Evolutionary conservation across 2,797 vertebrate genomes (phyloP), one percentile per base, ranked within the genome.

Genomic region (Cyclura pinguis): DNA sequence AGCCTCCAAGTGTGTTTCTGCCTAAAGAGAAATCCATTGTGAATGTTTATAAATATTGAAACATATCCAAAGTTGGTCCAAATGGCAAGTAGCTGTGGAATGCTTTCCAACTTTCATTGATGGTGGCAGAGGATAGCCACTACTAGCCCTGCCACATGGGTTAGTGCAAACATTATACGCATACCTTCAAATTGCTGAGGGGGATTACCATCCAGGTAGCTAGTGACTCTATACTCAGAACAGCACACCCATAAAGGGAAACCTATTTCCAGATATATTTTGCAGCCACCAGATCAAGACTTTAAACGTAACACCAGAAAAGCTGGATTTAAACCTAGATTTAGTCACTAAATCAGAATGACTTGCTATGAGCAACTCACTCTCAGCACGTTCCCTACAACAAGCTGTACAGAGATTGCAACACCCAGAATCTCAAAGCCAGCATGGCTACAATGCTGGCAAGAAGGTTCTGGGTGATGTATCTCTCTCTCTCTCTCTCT

Each of bases 311-410:
- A 55, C 20, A 22, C 50, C 59, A 50, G 78, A 80, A n/a, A 12
- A 81, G 62, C n/a, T 81, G 87, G 64, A 8, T 35, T 89, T 32
- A 62, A n/a, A n/a, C 24, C 42, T 50, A 88, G n/a, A 81, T 55
- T 81, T 55, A 16, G 20, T 20, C 18, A 69, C 67, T 69, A 69
- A 69, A 69, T 57, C 69, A 27, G 50, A n/a, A 52, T 59, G 32
- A 35, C 2, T 47, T 55, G 20, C 35, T 47, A 22, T 7, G 18
- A 76, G 50, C 29, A 83, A 69, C 52, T 67, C 47, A 20, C 29
- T 74, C 77, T 90, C 57, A 57, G 73, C 47, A n/a, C 38, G 24
- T 52, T 76, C 57, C 67, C 78, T 69, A 57, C 24, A 27, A 1
- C 27, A 50, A 78, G 77, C 38, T 78, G 22, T 47, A 47, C 13